phyloP scores from a whole-genome alignment of 1,140 invertebrate genomes.

The Lasaia peninsularis region DNA sequence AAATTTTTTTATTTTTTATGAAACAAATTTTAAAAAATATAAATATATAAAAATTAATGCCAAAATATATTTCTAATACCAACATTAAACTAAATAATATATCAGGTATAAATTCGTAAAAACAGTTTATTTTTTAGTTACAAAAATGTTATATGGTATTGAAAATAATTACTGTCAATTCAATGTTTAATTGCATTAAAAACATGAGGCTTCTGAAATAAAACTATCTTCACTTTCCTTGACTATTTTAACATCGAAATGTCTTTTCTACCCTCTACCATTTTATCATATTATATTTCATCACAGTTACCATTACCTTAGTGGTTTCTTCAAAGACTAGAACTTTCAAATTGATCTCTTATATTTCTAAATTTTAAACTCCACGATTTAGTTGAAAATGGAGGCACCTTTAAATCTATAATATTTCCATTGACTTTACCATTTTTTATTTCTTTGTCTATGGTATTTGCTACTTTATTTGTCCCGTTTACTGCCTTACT shows the following conservation, averaged over 20 bases:
- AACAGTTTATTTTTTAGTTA: too few species aligned
- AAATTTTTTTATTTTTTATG: too few species aligned
- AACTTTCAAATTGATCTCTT: constrained; percentile 42
- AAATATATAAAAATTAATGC: too few species aligned
- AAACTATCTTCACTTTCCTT: background rate
- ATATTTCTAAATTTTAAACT: constrained; percentile 43
- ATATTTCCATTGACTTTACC: constrained; percentile 18
- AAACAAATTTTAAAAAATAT: too few species aligned
- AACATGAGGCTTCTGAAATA: background rate
- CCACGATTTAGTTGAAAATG: constrained; percentile 36
- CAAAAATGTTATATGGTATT: too few species aligned
- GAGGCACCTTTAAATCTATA: constrained; percentile 22
- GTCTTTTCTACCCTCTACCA: background rate
- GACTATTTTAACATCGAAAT: background rate
- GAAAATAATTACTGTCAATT: too few species aligned
- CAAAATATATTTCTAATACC: too few species aligned
- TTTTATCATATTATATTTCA: constrained; percentile 1
- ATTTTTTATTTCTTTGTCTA: background rate
- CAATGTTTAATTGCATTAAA: too few species aligned
- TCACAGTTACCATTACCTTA: background rate
- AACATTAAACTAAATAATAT: too few species aligned
- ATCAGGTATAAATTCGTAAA: too few species aligned
- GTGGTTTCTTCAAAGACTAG: constrained; percentile 34
- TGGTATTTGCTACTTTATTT: background rate
- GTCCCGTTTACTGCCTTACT: background rate